Percentiles rank a stretch among this genome's conserved stretches.
These are phyloP conservation scores for Varecia variegata DNA, from an alignment of 2,797 vertebrate genomes.

Conservation along the genomic window DNA sequence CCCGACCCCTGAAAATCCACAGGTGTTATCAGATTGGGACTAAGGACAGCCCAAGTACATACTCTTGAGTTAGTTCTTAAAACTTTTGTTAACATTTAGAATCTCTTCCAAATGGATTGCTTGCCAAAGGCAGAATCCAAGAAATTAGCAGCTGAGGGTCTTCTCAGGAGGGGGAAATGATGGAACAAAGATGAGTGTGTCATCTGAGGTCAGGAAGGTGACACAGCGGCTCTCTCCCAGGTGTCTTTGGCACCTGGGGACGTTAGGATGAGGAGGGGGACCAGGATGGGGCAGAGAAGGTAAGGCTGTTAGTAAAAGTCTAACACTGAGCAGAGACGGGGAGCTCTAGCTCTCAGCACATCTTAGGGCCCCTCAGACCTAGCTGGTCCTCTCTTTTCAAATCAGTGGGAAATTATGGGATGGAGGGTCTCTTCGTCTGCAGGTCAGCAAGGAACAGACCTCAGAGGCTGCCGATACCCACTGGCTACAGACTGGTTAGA, in stretches of 20 bases:
- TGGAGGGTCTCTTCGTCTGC: not conserved
- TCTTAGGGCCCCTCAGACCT: not conserved
- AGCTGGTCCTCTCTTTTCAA: not conserved
- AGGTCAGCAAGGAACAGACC: not conserved
- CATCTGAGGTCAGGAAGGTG: not conserved
- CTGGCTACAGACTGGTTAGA: not conserved
- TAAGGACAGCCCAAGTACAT: not conserved
- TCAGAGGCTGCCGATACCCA: not conserved
- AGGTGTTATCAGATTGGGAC: not conserved
- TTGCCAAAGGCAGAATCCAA: not conserved
- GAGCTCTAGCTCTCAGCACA: not conserved
- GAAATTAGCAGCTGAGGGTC: not conserved
- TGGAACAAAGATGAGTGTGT: not conserved
- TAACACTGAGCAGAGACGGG: not conserved
- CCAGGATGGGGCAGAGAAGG: not conserved
- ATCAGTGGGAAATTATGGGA: not conserved
- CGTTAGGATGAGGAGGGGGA: not conserved
- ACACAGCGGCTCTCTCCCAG: rapidly evolving
- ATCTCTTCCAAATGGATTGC: not conserved
- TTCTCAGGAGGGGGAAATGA: not conserved
- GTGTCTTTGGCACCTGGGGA: not conserved
- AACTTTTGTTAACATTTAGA: constrained; percentile 9
- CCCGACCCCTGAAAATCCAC: not conserved
- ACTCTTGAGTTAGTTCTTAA: not conserved
- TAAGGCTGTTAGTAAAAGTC: not conserved